phyloP scores from a whole-genome alignment of 2,113 vertebrate species.

The Myodes glareolus region DNA sequence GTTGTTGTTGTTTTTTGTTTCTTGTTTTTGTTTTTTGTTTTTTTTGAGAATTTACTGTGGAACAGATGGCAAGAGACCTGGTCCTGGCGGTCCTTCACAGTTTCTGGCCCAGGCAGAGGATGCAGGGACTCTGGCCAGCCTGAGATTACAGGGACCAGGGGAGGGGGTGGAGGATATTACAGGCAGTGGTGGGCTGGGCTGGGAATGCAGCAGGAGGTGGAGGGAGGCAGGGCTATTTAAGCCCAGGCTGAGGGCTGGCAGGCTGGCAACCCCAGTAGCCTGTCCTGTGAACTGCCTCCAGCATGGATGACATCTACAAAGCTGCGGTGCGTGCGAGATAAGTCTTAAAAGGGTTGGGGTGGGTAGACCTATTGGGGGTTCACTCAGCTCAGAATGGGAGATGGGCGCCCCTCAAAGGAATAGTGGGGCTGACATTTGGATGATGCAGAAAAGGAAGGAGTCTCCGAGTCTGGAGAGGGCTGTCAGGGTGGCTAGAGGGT shows the following conservation, averaged over 20 bases:
- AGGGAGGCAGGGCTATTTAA: conserved; percentile 71
- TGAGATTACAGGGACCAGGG: conserved; percentile 37
- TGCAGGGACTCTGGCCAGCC: conserved; percentile 52
- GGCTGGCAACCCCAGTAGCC: conserved; percentile 65
- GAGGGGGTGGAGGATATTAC: neutral
- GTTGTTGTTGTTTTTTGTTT: neutral
- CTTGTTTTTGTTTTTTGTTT: neutral
- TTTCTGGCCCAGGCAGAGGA: conserved; percentile 47
- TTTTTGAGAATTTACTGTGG: neutral
- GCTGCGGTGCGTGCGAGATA: conserved; percentile 90
- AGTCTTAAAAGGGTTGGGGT: neutral
- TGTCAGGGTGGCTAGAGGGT: neutral
- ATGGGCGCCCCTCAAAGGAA: neutral
- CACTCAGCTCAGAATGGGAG: neutral
- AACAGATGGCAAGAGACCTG: neutral
- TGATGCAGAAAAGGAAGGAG: neutral
- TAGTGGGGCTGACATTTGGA: neutral
- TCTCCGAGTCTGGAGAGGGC: neutral
- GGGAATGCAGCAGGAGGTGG: neutral
- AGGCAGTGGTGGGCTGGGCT: conserved; percentile 65
- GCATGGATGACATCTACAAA: conserved; percentile 93
- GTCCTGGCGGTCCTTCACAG: neutral
- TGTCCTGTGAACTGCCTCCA: conserved; percentile 58
- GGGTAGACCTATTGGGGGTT: neutral
- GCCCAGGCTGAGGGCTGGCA: neutral